These are phyloP conservation scores for Crotalus viridis DNA, from an alignment of 2,113 vertebrate genomes.

Conservation along the genomic window DNA sequence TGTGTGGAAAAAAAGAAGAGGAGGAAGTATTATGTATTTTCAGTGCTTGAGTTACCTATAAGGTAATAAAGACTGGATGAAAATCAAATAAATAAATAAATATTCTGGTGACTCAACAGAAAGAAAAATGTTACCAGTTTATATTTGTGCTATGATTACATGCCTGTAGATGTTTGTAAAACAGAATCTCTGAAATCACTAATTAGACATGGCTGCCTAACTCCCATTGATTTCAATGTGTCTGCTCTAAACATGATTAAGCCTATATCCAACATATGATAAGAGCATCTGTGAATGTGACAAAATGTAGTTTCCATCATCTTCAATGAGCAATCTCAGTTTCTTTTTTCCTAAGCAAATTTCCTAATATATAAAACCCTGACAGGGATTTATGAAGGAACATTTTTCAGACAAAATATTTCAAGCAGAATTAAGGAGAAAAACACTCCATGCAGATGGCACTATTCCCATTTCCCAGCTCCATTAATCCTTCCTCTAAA, in stretches of 20 bases:
- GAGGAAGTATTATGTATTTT: background rate
- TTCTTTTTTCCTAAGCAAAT: background rate
- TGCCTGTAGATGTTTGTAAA: background rate
- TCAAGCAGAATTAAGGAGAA: background rate
- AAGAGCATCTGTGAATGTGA: background rate
- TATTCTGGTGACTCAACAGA: background rate
- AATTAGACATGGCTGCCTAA: background rate
- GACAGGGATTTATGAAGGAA: background rate
- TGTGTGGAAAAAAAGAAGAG: background rate
- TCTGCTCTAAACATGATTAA: background rate
- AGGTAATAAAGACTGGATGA: background rate
- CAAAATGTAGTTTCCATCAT: background rate
- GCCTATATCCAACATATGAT: background rate
- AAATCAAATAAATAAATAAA: background rate
- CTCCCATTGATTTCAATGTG: background rate
- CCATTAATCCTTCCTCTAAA: background rate
- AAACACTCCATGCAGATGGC: background rate
- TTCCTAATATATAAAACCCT: background rate
- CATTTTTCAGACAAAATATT: background rate
- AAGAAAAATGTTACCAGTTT: background rate
- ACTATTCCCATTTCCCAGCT: background rate
- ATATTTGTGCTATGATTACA: background rate
- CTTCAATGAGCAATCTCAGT: background rate
- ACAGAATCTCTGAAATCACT: background rate
- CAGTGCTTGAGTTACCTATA: background rate